Evolutionary conservation across 2,113 vertebrate genomes (phyloP), one percentile per base, ranked within the genome.

Genomic region (Amazona vittata): DNA sequence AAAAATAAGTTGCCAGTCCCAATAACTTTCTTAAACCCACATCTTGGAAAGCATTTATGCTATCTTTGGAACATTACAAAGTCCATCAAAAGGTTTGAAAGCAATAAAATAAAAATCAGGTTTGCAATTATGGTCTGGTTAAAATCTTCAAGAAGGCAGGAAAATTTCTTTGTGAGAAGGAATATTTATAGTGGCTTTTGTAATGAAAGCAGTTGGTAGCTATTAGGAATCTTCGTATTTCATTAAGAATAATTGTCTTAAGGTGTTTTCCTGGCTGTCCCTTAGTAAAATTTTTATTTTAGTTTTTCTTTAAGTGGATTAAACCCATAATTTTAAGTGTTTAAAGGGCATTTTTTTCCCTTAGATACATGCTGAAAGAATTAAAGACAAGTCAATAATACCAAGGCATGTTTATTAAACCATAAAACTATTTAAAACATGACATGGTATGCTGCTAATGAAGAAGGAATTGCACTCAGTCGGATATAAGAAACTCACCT

Each of bases 1-100:
- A 96, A 97, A 96, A 97, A 92, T 53, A 89, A 96, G 71, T 90
- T 85, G 81, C 76, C 82, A 86, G 81, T 88, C 39, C 82, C 55
- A 80, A 77, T 93, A 70, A 75, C 53, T 90, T 52, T 83, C 43
- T 77, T 28, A 77, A 90, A 94, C 7, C 64, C 63, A 92, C 83
- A 94, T 93, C 93, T 94, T 89, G 83, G 85, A 88, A 83, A 87
- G 49, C 49, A 24, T 73, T 95, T 91, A 8, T 43, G 37, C n/a
- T 96, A 83, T 88, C 83, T 79, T 93, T 82, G 86, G 82, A 74
- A 44, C 77, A 77, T 33, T 60, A 78, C 83, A 81, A 70, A 87
- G 77, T 89, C 93, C 55, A 59, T 90, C 73, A 62, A 62, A 75
- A 78, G 28, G 25, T 94, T 94, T 69, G 85, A 92, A 86, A 2